These are phyloP conservation scores for Myotis myotis DNA, from an alignment of 2,797 vertebrate genomes.

Conservation along the genomic window DNA sequence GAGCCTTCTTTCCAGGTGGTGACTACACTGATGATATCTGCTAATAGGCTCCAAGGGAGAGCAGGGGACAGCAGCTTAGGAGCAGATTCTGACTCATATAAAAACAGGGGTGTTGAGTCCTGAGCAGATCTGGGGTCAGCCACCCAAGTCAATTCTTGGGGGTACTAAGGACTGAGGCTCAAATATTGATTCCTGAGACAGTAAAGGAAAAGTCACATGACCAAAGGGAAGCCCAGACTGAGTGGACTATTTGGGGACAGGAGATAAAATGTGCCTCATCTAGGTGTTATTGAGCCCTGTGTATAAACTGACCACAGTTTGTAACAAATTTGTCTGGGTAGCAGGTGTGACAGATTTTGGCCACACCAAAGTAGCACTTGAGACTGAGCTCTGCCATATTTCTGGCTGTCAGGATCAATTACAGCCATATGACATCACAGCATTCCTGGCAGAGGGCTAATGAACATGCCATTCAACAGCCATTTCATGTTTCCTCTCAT, in stretches of 20 bases:
- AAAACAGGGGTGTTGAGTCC: background rate
- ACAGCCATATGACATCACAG: rapidly evolving
- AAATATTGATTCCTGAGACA: background rate
- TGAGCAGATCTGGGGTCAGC: background rate
- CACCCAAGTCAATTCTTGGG: background rate
- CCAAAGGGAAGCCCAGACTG: background rate
- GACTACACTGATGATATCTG: rapidly evolving
- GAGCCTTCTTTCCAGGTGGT: too few species aligned
- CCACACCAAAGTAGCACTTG: background rate
- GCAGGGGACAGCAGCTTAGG: background rate
- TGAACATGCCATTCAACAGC: background rate
- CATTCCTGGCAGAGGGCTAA: background rate
- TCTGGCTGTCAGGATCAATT: background rate
- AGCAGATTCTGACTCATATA: background rate
- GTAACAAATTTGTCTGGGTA: background rate
- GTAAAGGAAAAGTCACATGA: background rate
- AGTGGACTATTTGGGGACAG: background rate
- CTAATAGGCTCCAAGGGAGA: background rate
- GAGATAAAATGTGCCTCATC: background rate
- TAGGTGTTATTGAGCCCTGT: background rate
- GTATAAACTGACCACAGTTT: background rate
- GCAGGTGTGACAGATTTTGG: background rate
- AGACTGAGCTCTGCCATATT: background rate
- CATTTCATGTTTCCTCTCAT: background rate
- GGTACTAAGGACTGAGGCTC: background rate